Base-by-base conservation (phyloP, 2,113 vertebrate genomes). In the Cricetomys ansorgei region DNA sequence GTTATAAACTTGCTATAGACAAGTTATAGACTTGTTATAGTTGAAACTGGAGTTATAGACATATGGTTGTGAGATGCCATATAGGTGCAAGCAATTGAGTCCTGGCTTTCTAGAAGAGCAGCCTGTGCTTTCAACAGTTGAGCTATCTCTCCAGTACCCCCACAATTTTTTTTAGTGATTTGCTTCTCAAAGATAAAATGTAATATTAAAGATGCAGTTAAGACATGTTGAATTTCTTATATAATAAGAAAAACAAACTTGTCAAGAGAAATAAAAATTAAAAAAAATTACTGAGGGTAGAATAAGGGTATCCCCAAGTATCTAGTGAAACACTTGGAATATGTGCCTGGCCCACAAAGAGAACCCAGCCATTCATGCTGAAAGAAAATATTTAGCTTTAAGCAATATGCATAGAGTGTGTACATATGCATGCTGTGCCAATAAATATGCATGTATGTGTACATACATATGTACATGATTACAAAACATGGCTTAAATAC, bases 191-290 rank as follows among this genome's bases (percentile, higher is more conserved):
- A 17, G n/a, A 65, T 29, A 81, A 88, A 40, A 83, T 29, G 1
- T n/a, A 19, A 48, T 76, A 90, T 70, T 79, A 96, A 94, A 91
- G 6, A 7, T 15, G 29, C n/a, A 62, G 21, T 43, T 70, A 94
- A 94, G 37, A 53, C 43, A 0, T 16, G 23, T n/a, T 77, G 21
- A 8, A 64, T 70, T 76, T 37, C 59, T 84, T 96, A 83, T 53
- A 67, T 25, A 57, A 27, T 48, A 87, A 81, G 62, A 92, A 69
- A 75, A 87, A 86, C 62, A 95, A 86, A 76, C 57, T 85, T 88
- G 55, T 48, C 29, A 62, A 92, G 53, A 55, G 45, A 96, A 27
- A 80, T 7, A 13, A 65, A 73, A 80, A 29, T 70, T 17, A 72
- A 91, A 70, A 43, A 57, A 93, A 50, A 73, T 45, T 13, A 15